These are phyloP conservation scores for Glaucidium brasilianum DNA, from an alignment of 2,113 vertebrate genomes.

Conservation along the genomic window DNA sequence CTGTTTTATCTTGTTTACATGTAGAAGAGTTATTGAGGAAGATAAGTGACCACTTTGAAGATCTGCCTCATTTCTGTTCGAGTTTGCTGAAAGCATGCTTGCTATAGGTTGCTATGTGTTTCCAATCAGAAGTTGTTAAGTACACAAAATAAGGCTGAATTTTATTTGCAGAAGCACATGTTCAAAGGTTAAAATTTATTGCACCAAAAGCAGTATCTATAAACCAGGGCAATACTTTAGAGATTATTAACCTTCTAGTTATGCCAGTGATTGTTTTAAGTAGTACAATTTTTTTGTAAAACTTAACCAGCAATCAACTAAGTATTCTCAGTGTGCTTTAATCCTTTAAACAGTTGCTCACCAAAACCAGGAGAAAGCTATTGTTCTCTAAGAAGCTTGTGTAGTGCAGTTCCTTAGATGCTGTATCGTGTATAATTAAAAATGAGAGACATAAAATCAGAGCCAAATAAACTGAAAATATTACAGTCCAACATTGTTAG, in stretches of 20 bases:
- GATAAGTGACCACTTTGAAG: slow-evolving; percentile 71
- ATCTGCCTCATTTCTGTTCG: slow-evolving; percentile 42
- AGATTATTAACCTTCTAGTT: slow-evolving; percentile 62
- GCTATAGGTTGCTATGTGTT: slow-evolving; percentile 60
- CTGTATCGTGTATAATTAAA: background rate
- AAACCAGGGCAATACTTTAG: slow-evolving; percentile 45
- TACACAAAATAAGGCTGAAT: slow-evolving; percentile 66
- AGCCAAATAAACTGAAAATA: background rate
- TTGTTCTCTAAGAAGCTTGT: background rate
- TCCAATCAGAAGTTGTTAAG: slow-evolving; percentile 64
- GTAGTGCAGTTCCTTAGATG: background rate
- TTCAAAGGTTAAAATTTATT: slow-evolving; percentile 69
- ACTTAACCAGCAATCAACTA: background rate
- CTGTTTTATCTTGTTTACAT: slow-evolving; percentile 66
- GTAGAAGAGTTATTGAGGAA: slow-evolving; percentile 60
- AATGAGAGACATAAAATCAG: background rate
- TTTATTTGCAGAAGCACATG: slow-evolving; percentile 64
- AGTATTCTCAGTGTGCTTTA: background rate
- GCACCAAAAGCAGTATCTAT: slow-evolving; percentile 63
- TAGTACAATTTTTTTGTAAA: background rate
- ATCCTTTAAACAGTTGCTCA: background rate
- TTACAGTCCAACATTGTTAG: background rate
- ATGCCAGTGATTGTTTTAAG: slow-evolving; percentile 13
- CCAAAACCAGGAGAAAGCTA: background rate
- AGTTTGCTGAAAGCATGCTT: slow-evolving; percentile 53